phyloP scores from a whole-genome alignment of 2,797 vertebrate genomes.

The Arctocebus calabarensis region DNA sequence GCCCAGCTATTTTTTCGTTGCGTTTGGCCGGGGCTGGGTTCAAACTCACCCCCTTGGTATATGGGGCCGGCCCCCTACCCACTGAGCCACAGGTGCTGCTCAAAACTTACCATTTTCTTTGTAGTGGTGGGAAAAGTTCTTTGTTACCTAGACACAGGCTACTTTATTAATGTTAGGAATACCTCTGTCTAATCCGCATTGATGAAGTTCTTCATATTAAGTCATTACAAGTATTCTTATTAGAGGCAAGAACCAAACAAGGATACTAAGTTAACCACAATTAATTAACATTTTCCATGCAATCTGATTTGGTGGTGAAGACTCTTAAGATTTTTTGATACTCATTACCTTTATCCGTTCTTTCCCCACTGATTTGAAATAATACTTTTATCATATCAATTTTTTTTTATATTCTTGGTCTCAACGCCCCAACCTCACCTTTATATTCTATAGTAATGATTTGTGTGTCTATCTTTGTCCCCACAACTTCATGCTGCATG shows the following conservation, averaged over 20 bases:
- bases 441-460: not conserved
- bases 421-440: fast-evolving
- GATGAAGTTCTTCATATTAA: constrained; percentile 6
- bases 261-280: not conserved
- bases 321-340: constrained; percentile 18
- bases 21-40: no score
- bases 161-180: not conserved
- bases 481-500: not conserved
- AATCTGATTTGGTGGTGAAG: constrained; percentile 18
- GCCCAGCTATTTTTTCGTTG: no score
- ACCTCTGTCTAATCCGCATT: not conserved
- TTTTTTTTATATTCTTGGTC: not conserved
- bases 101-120: not conserved
- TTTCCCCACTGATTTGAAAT: not conserved
- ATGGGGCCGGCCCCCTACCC: no score
- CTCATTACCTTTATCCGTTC: not conserved
- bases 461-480: not conserved
- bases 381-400: not conserved
- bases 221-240: not conserved
- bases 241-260: not conserved
- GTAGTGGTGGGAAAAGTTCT: constrained; percentile 2
- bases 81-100: no score
- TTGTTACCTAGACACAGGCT: not conserved
- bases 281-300: not conserved
- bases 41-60: no score